phyloP scores from a whole-genome alignment of 2,797 vertebrate species.

The Gymnocypris eckloni region DNA sequence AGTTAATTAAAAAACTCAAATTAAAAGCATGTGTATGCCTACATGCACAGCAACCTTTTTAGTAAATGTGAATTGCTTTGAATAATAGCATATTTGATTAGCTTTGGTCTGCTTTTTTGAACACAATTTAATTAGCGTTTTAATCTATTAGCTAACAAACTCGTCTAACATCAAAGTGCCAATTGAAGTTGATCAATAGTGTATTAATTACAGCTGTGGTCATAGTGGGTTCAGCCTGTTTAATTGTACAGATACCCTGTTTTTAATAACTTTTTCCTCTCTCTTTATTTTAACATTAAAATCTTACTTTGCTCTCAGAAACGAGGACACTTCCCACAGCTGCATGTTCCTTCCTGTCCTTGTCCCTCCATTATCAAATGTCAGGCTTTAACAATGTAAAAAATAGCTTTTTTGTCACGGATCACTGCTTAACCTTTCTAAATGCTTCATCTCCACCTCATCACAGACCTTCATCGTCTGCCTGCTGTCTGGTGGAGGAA shows the following conservation, averaged over 20 bases:
- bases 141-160: slow-evolving; percentile 23
- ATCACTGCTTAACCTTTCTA: slow-evolving; percentile 65
- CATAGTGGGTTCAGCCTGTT: slow-evolving; percentile 36
- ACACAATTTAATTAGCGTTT: slow-evolving; percentile 25
- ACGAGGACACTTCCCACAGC: slow-evolving; percentile 43
- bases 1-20: slow-evolving; percentile 28
- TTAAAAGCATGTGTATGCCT: slow-evolving; percentile 6
- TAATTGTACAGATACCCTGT: slow-evolving; percentile 49
- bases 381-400: slow-evolving; percentile 64
- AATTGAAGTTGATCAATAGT: slow-evolving; percentile 51
- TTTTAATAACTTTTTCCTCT: slow-evolving; percentile 47
- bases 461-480: slow-evolving; percentile 54
- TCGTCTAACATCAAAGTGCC: slow-evolving; percentile 33
- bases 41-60: slow-evolving; percentile 1
- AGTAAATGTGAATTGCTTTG: slow-evolving; percentile 21
- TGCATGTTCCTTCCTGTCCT: slow-evolving; percentile 45
- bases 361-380: slow-evolving; percentile 60
- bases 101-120: slow-evolving; percentile 39
- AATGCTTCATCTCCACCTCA: slow-evolving; percentile 53
- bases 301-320: slow-evolving; percentile 44
- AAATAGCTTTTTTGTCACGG: slow-evolving; percentile 61
- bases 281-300: slow-evolving; percentile 52
- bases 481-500: slow-evolving; percentile 48
- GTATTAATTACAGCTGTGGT: slow-evolving; percentile 40
- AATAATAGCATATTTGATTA: slow-evolving; percentile 21